Evolutionary conservation across 2,113 vertebrate species (phyloP).

Genomic region (Platycercus adscitus): DNA sequence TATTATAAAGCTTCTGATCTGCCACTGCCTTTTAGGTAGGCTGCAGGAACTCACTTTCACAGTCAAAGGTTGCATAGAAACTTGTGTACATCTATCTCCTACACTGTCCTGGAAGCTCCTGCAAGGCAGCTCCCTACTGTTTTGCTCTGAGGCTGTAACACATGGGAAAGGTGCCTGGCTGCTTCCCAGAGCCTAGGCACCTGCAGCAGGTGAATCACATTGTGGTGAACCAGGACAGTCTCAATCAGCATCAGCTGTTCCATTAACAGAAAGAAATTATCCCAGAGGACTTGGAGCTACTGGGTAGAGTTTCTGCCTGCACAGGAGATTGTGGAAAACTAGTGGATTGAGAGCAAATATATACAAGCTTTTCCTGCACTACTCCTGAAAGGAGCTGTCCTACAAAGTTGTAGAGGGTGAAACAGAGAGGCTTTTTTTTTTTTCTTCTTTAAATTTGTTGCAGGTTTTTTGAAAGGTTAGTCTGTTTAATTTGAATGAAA

Average conservation of each 20-base stretch:
- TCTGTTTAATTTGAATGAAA: background rate
- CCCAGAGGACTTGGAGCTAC: background rate
- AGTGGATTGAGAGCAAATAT: background rate
- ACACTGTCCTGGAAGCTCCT: accelerated
- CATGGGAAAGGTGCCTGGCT: accelerated
- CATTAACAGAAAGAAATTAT: background rate
- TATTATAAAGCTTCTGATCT: background rate
- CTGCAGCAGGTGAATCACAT: background rate
- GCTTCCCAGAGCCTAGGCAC: background rate
- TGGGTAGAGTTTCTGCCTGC: background rate
- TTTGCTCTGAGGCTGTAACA: background rate
- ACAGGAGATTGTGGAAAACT: accelerated
- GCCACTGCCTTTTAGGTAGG: background rate
- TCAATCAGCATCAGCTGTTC: background rate
- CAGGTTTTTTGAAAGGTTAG: background rate
- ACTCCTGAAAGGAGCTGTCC: background rate
- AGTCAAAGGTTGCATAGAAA: background rate
- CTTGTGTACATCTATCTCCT: background rate
- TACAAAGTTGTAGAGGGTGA: accelerated
- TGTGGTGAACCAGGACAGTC: background rate
- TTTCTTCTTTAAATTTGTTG: background rate
- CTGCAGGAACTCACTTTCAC: background rate
- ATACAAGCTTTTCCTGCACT: background rate
- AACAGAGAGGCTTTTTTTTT: accelerated
- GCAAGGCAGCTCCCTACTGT: background rate